phyloP scores from a whole-genome alignment of 2,888 invertebrate genomes.

The Philereme transversata region DNA sequence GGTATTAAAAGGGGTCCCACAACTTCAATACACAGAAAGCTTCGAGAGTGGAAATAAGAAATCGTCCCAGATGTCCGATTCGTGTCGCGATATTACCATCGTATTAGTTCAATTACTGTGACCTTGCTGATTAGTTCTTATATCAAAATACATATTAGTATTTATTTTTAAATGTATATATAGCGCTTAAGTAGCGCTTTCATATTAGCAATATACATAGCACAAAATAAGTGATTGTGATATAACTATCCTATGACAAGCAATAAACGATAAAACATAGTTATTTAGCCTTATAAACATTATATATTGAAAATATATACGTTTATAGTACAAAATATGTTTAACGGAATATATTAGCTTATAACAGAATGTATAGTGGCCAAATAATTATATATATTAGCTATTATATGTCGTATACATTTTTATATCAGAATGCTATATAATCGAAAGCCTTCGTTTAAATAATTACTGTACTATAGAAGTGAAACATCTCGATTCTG shows the following conservation, averaged over 20 bases:
- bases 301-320: slow-evolving; percentile 22
- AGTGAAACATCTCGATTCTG: slow-evolving; percentile 9
- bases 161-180: not conserved
- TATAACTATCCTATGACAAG: slow-evolving; percentile 24
- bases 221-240: slow-evolving; percentile 25
- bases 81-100: slow-evolving; percentile 4
- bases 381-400: slow-evolving; percentile 24
- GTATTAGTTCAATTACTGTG: slow-evolving; percentile 23
- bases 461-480: slow-evolving; percentile 11
- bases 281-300: slow-evolving; percentile 21
- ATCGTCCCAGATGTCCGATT: slow-evolving; percentile 15
- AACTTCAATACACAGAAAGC: not conserved
- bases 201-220: slow-evolving; percentile 12
- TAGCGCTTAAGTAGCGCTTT: slow-evolving; percentile 11
- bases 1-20: not conserved
- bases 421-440: slow-evolving; percentile 23
- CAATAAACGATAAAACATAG: slow-evolving; percentile 22
- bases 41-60: not conserved
- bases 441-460: slow-evolving; percentile 15
- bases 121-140: slow-evolving; percentile 19
- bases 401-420: slow-evolving; percentile 20
- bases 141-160: slow-evolving; percentile 2
- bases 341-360: slow-evolving; percentile 25
- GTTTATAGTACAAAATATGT: slow-evolving; percentile 32
- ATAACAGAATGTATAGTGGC: slow-evolving; percentile 16